phyloP scores from a whole-genome alignment of 2,797 vertebrate genomes.

The Pangasius djambal region DNA sequence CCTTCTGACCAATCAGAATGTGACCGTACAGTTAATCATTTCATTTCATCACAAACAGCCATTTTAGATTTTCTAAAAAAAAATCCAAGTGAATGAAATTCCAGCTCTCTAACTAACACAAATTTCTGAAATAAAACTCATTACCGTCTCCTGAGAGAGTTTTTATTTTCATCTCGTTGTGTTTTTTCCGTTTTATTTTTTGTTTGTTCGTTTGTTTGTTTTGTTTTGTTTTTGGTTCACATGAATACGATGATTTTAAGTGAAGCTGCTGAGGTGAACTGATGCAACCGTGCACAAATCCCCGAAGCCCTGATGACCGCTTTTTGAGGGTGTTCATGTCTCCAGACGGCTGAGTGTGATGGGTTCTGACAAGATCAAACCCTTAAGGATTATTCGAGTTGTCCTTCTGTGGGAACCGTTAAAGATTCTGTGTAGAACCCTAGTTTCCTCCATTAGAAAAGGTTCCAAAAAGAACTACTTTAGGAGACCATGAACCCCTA shows the following conservation, averaged over 20 bases:
- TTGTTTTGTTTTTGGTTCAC: neutral
- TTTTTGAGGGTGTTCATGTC: slow-evolving; percentile 1
- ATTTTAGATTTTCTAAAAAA: neutral
- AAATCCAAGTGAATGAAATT: neutral
- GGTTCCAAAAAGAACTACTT: neutral
- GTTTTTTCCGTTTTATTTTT: neutral
- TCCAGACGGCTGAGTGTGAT: neutral
- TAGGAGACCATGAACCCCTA: no score
- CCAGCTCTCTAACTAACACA: neutral
- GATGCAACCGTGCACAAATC: slow-evolving; percentile 9
- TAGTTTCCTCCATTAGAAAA: neutral
- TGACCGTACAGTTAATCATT: neutral
- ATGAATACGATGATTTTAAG: neutral
- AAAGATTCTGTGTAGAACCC: neutral
- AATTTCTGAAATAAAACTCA: neutral
- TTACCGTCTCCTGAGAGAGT: no score
- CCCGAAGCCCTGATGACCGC: slow-evolving; percentile 1
- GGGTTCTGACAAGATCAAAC: slow-evolving; percentile 12
- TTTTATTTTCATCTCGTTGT: neutral
- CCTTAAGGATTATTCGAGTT: neutral
- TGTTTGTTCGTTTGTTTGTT: neutral
- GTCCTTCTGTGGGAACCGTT: neutral
- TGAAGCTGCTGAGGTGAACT: neutral
- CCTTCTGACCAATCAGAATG: neutral
- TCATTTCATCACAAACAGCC: neutral